Evolutionary conservation across 2,113 vertebrate genomes (phyloP).

Genomic region (Parotia lawesii): DNA sequence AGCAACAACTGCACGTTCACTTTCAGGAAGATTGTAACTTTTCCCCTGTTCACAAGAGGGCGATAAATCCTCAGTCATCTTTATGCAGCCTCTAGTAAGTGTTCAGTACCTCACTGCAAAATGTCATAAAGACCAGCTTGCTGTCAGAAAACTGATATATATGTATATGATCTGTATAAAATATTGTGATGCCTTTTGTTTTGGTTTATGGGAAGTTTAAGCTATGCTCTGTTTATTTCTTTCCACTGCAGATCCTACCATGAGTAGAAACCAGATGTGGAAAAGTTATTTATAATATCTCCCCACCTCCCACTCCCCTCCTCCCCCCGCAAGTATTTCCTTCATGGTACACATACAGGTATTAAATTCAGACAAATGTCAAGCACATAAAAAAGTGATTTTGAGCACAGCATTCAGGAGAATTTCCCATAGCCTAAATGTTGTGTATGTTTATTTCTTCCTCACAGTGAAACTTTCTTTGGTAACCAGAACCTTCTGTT

Average conservation of each 20-base stretch:
- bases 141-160: background rate
- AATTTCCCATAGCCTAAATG: background rate
- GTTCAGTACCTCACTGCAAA: background rate
- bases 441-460: background rate
- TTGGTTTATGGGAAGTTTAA: background rate
- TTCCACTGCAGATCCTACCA: background rate
- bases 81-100: background rate
- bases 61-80: slow-evolving; percentile 31
- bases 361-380: background rate
- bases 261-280: background rate
- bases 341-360: background rate
- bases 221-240: background rate
- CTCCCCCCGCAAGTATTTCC: background rate
- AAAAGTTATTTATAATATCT: background rate
- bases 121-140: background rate
- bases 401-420: background rate
- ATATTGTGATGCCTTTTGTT: background rate
- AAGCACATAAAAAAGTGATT: background rate
- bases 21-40: background rate
- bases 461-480: background rate
- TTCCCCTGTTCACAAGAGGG: slow-evolving; percentile 41
- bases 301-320: rapidly evolving
- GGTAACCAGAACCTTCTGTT: background rate
- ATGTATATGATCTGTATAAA: background rate
- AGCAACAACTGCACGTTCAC: background rate